These are phyloP conservation scores for Hoplias malabaricus DNA, from an alignment of 2,113 vertebrate genomes.

Conservation along the genomic window DNA sequence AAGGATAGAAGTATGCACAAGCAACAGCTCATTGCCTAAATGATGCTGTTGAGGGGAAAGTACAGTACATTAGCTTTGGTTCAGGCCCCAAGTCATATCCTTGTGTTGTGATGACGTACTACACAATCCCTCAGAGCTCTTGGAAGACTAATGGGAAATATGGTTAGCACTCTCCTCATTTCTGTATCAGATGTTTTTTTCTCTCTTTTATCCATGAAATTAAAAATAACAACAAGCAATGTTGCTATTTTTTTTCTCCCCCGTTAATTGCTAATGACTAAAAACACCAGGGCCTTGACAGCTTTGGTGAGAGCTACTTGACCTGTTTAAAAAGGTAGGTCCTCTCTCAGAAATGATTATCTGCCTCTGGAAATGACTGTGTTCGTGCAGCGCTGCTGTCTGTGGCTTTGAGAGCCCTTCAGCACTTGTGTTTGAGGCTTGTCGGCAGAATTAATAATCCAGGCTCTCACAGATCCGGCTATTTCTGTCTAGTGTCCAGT, in stretches of 20 bases:
- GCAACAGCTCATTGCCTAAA: not conserved
- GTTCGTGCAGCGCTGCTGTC: not conserved
- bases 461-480: not conserved
- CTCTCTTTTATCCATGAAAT: not conserved
- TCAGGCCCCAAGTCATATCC: not conserved
- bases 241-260: not conserved
- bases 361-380: not conserved
- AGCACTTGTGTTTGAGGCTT: not conserved
- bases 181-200: not conserved
- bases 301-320: not conserved
- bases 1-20: not conserved
- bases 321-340: not conserved
- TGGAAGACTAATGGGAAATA: not conserved
- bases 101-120: not conserved
- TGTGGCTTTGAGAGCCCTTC: not conserved
- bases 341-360: not conserved
- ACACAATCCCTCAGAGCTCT: not conserved
- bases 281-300: not conserved
- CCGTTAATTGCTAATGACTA: not conserved
- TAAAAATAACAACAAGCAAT: not conserved
- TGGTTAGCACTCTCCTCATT: not conserved
- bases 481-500: constrained; percentile 11
- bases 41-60: not conserved
- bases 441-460: not conserved
- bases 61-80: not conserved